phyloP scores from a whole-genome alignment of 2,797 vertebrate genomes.

The Glossophaga mutica region DNA sequence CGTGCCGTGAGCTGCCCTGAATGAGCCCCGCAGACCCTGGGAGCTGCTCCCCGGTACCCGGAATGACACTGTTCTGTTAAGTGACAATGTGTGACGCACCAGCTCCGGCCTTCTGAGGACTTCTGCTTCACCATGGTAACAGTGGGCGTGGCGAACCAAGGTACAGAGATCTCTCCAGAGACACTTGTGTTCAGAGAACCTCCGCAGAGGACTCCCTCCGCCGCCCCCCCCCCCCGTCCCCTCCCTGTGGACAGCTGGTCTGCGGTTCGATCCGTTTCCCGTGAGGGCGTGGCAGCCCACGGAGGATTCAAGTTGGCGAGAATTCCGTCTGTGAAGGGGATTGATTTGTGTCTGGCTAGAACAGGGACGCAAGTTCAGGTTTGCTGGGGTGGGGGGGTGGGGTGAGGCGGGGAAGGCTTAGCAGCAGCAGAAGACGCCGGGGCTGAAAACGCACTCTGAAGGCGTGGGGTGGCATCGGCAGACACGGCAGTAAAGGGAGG shows the following conservation, averaged over 20 bases:
- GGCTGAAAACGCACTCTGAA: not conserved
- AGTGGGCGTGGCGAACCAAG: accelerated
- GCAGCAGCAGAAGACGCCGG: too few species aligned
- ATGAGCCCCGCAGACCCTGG: too few species aligned
- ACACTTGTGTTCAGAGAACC: not conserved
- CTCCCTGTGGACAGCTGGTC: not conserved
- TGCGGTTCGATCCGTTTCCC: not conserved
- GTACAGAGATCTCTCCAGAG: accelerated
- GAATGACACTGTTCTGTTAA: too few species aligned
- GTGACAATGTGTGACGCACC: accelerated
- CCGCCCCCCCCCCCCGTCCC: accelerated
- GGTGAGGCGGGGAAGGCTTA: too few species aligned
- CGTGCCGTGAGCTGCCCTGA: accelerated
- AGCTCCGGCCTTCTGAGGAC: accelerated
- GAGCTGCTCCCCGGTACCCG: accelerated
- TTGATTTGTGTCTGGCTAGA: not conserved
- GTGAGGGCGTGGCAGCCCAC: accelerated
- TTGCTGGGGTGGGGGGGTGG: not conserved
- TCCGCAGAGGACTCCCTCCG: accelerated
- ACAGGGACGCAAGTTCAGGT: not conserved
- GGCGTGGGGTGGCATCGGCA: accelerated
- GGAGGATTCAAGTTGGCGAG: not conserved
- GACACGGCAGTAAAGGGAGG: accelerated
- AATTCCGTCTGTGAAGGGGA: not conserved
- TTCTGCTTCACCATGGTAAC: accelerated